Evolutionary conservation across 2,888 invertebrate genomes (phyloP).

Genomic region (Xestia rhomboidea): DNA sequence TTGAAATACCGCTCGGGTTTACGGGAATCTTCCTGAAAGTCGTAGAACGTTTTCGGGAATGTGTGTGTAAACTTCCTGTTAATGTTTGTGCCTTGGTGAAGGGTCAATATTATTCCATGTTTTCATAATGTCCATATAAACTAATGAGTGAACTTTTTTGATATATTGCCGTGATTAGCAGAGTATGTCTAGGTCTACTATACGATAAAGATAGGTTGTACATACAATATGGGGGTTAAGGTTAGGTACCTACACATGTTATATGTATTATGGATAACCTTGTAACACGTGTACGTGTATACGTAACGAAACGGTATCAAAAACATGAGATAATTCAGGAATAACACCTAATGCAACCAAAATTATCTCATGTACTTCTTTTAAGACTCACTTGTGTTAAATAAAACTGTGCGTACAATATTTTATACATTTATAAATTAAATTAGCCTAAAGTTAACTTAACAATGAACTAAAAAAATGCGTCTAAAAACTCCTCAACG

Average conservation of each 20-base stretch:
- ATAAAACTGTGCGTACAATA: not conserved
- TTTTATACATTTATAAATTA: not conserved
- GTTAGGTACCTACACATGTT: not conserved
- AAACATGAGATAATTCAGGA: not conserved
- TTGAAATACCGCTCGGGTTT: constrained; percentile 10
- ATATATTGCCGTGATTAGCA: constrained; percentile 21
- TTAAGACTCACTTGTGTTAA: not conserved
- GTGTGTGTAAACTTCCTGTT: not conserved
- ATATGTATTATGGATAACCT: not conserved
- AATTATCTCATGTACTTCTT: not conserved
- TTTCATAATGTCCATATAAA: constrained; percentile 10
- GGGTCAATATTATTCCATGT: constrained; percentile 2
- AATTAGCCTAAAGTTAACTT: not conserved
- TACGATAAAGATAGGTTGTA: not conserved
- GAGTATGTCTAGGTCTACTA: not conserved
- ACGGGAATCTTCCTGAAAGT: constrained; percentile 18
- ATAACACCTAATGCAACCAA: not conserved
- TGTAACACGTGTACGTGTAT: not conserved
- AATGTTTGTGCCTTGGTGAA: constrained; percentile 10
- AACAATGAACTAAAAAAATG: too few relatives aligned
- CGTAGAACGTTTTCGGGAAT: constrained; percentile 13
- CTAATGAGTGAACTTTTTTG: constrained; percentile 18
- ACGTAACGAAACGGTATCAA: too few relatives aligned
- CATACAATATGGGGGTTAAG: not conserved
- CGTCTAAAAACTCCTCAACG: too few relatives aligned